Conservation (phyloP, 1,140 invertebrate species). For the Cryptotermes secundus region DNA sequence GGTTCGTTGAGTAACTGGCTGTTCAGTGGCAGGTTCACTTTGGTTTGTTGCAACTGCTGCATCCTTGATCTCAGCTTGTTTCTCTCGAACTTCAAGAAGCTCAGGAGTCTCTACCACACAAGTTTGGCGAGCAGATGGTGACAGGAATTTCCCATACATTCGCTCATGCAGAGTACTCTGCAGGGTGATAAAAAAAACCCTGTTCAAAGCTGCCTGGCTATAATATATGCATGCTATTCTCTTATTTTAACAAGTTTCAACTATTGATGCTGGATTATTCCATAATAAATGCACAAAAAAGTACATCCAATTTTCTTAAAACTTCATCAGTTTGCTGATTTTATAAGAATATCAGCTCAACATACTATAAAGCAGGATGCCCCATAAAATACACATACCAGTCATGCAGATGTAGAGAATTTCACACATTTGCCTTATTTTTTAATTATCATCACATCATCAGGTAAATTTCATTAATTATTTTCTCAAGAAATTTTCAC, state of each 20-base stretch:
- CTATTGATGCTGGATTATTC: too few species aligned
- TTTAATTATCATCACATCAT: too few species aligned
- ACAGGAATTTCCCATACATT: conserved; percentile 79
- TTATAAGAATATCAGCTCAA: too few species aligned
- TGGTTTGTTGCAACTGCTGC: conserved; percentile 50
- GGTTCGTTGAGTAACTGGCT: conserved; percentile 4
- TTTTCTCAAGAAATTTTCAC: background rate
- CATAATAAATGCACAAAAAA: too few species aligned
- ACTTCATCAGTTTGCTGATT: too few species aligned
- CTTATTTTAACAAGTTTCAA: too few species aligned
- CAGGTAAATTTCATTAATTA: background rate
- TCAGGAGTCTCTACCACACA: conserved; percentile 82
- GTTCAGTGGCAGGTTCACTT: background rate
- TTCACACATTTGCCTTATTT: too few species aligned
- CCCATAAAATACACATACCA: too few species aligned
- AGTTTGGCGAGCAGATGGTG: conserved; percentile 57
- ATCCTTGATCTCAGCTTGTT: conserved; percentile 36
- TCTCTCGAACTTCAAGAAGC: conserved; percentile 46
- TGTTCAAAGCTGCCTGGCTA: background rate
- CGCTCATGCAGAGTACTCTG: conserved; percentile 78
- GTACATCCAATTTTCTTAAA: too few species aligned
- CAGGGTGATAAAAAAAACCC: conserved; percentile 33
- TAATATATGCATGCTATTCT: too few species aligned
- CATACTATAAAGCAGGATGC: too few species aligned
- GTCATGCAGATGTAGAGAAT: too few species aligned